phyloP scores from a whole-genome alignment of 64 coral and sea anemone species.

The Anthopleura sola region DNA sequence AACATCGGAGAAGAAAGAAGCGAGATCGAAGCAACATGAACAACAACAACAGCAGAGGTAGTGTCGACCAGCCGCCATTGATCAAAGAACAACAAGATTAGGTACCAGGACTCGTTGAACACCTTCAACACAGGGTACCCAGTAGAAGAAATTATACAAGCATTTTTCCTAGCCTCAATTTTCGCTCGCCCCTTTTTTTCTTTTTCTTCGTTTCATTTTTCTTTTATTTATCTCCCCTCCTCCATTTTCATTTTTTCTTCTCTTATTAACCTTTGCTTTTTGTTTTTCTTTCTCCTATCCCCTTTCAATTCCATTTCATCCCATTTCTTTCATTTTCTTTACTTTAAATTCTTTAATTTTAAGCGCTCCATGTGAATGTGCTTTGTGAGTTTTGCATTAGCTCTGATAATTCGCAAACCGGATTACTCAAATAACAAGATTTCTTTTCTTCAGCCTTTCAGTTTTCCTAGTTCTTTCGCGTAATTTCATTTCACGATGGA shows the following conservation, averaged over 20 bases:
- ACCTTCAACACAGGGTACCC: not conserved
- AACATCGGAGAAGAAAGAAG: constrained; percentile 8
- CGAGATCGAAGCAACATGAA: not conserved
- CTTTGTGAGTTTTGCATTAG: too few relatives aligned
- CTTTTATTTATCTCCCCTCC: not conserved
- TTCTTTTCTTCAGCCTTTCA: not conserved
- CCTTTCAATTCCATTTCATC: not conserved
- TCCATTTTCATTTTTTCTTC: not conserved
- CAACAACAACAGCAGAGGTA: not conserved
- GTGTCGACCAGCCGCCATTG: constrained; percentile 17
- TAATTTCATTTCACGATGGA: not conserved
- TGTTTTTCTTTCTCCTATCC: not conserved
- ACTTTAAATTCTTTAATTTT: too few relatives aligned
- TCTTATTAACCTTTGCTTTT: not conserved
- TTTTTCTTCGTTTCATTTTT: not conserved
- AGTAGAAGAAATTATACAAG: not conserved
- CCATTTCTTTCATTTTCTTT: not conserved
- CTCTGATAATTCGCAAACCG: too few relatives aligned
- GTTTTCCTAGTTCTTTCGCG: not conserved
- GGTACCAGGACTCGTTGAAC: not conserved
- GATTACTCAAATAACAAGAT: too few relatives aligned
- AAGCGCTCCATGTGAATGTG: too few relatives aligned
- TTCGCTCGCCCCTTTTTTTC: not conserved
- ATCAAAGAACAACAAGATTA: constrained; percentile 8
- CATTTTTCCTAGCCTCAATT: not conserved